Evolutionary conservation across 1,140 invertebrate species (phyloP).

Genomic region (Drosophila suzukii): DNA sequence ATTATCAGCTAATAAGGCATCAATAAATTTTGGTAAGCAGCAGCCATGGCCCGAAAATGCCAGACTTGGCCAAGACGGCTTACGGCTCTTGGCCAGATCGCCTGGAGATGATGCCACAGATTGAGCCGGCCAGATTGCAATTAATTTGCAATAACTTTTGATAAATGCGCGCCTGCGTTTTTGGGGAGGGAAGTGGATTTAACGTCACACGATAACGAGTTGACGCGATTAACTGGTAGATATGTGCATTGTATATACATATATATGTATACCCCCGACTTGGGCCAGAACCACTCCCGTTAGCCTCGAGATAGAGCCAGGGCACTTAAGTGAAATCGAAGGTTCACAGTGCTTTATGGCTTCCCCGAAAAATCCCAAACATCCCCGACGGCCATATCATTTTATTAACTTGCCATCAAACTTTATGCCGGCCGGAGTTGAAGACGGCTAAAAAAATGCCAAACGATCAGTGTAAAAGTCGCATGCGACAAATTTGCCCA

Average conservation of each 20-base stretch:
- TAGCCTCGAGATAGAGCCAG: slow-evolving; percentile 16
- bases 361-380: slow-evolving; percentile 44
- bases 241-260: slow-evolving; percentile 9
- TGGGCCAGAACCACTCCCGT: slow-evolving; percentile 49
- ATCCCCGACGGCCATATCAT: slow-evolving; percentile 55
- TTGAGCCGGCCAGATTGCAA: slow-evolving; percentile 70
- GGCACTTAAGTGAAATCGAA: slow-evolving; percentile 25
- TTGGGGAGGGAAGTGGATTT: slow-evolving; percentile 56
- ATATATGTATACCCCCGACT: slow-evolving; percentile 15
- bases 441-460: slow-evolving; percentile 12
- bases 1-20: slow-evolving; percentile 80
- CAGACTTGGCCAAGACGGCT: slow-evolving; percentile 48
- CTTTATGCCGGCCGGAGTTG: slow-evolving; percentile 36
- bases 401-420: slow-evolving; percentile 73
- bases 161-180: slow-evolving; percentile 65
- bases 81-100: slow-evolving; percentile 67
- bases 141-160: slow-evolving; percentile 83
- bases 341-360: slow-evolving; percentile 28
- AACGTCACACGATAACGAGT: slow-evolving; percentile 72
- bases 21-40: slow-evolving; percentile 64
- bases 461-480: slow-evolving; percentile 62
- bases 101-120: slow-evolving; percentile 67
- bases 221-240: slow-evolving; percentile 75
- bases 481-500: slow-evolving; percentile 75
- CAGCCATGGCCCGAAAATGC: slow-evolving; percentile 21